Percentiles rank a stretch among this genome's conserved stretches.
phyloP scores from a whole-genome alignment of 1,140 invertebrate species.

The Rhopalosiphum padi region DNA sequence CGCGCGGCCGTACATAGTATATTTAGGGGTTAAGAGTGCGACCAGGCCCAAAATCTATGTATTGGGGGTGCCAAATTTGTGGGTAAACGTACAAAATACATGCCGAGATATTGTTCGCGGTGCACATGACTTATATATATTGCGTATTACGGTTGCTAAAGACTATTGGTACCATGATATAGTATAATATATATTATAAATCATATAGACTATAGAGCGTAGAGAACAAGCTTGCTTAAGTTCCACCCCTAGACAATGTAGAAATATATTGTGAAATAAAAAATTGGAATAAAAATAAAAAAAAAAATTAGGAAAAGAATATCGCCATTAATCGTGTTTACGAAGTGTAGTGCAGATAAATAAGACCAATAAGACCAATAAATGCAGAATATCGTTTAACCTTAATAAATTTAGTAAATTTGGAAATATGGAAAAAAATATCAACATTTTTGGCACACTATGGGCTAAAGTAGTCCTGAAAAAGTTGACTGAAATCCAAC shows the following conservation, averaged over 20 bases:
- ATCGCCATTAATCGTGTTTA: too few relatives aligned
- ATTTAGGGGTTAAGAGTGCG: background rate
- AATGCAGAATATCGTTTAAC: background rate
- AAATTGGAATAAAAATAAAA: background rate
- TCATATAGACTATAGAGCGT: too few relatives aligned
- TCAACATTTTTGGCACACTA: background rate
- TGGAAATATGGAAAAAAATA: background rate
- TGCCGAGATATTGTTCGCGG: background rate
- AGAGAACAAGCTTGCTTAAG: too few relatives aligned
- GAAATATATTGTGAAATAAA: background rate
- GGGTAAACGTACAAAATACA: background rate
- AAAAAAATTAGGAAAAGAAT: background rate
- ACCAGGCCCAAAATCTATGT: background rate
- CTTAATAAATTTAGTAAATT: background rate
- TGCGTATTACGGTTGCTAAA: background rate
- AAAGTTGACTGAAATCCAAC: background rate
- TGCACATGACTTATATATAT: background rate
- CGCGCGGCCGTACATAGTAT: background rate
- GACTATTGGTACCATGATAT: too few relatives aligned
- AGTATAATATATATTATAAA: too few relatives aligned
- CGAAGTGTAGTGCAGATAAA: background rate
- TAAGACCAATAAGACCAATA: background rate
- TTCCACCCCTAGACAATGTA: too few relatives aligned
- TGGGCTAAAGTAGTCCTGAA: background rate
- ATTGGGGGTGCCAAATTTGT: background rate